Conservation (phyloP, 2,113 vertebrate genomes). For the Heptranchias perlo region DNA sequence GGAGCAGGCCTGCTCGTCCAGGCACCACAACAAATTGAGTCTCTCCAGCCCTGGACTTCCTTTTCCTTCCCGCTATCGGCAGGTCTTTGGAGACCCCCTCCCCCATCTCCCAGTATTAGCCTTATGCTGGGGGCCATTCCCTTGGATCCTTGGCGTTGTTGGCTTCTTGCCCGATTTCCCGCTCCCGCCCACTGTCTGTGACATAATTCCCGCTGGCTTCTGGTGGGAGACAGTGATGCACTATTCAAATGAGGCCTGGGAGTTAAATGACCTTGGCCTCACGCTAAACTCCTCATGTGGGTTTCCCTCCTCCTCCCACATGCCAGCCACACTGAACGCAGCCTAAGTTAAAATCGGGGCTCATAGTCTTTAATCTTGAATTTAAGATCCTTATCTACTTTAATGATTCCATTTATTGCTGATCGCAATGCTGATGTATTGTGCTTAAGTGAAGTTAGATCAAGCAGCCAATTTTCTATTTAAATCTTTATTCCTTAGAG, state of each 20-base stretch:
- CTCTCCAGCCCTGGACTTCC: neutral
- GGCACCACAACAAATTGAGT: no score
- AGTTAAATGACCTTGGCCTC: neutral
- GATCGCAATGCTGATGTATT: neutral
- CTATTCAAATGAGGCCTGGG: neutral
- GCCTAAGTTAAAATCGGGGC: neutral
- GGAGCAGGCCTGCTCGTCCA: neutral
- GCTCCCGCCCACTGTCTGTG: neutral
- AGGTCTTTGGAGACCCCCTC: neutral
- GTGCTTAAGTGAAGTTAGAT: neutral
- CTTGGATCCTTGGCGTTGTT: neutral
- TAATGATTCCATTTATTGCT: neutral
- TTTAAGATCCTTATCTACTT: neutral
- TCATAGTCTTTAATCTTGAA: no score
- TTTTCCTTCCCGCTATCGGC: neutral
- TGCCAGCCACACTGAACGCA: neutral
- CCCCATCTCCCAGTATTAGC: neutral
- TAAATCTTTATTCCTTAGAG: neutral
- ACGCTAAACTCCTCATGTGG: neutral
- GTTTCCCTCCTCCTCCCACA: neutral
- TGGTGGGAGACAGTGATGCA: neutral
- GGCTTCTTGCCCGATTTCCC: neutral
- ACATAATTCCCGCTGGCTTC: neutral
- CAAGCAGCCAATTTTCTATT: neutral
- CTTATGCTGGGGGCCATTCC: neutral